A percentile compares a stretch with the other conserved stretches of the same genome.
phyloP scores from a whole-genome alignment of 2,113 vertebrate species.

The Helogale parvula region DNA sequence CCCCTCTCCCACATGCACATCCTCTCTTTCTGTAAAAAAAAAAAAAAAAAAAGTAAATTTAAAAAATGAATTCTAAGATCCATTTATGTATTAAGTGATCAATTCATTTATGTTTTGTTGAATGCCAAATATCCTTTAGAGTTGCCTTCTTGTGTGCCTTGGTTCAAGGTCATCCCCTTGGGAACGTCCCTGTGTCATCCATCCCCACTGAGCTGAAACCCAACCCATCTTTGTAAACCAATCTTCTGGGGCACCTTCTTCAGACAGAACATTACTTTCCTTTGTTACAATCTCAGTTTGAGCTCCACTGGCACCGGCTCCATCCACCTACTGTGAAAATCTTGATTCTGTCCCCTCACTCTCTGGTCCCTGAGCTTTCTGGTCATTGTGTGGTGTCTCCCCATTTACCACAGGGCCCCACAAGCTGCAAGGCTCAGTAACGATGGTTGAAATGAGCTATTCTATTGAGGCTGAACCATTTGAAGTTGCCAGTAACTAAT shows the following conservation, averaged over 20 bases:
- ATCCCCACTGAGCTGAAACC: background rate
- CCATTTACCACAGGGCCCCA: background rate
- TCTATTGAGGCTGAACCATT: background rate
- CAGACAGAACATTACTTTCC: background rate
- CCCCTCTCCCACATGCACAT: too few species aligned
- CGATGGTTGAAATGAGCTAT: background rate
- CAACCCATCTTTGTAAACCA: background rate
- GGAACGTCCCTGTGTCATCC: background rate
- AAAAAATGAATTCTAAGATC: background rate
- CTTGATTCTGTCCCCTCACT: background rate
- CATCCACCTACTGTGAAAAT: background rate
- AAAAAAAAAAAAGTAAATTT: too few species aligned
- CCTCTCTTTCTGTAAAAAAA: too few species aligned
- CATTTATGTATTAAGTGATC: background rate
- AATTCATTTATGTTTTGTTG: background rate
- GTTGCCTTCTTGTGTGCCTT: background rate
- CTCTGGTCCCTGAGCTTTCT: too few species aligned
- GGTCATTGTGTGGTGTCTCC: fast-evolving
- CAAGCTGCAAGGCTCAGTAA: background rate
- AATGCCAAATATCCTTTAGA: background rate
- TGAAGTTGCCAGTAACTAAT: background rate
- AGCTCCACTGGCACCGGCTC: too few species aligned
- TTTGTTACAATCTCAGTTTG: background rate
- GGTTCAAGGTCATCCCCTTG: background rate
- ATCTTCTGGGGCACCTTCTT: background rate